Conservation (phyloP, 2,888 invertebrate species). For the Pachliopta kotzebuea region DNA sequence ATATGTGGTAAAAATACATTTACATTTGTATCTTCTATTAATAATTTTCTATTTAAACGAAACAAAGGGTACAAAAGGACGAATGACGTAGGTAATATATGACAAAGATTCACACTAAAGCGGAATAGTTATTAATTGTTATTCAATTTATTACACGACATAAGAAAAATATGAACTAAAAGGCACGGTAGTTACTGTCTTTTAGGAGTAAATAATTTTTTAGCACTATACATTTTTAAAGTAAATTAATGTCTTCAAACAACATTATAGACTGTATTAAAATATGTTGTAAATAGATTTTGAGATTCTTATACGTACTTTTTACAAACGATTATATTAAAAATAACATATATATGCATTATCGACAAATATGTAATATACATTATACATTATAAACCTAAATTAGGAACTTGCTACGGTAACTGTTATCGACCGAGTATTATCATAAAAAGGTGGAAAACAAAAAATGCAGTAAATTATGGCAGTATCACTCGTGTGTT, state of each 20-base stretch:
- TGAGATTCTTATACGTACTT: slow-evolving; percentile 22
- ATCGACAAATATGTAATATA: slow-evolving; percentile 17
- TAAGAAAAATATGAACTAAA: too few relatives aligned
- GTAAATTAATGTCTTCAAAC: neutral
- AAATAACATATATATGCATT: neutral
- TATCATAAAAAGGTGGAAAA: slow-evolving; percentile 21
- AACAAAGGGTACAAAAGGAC: too few relatives aligned
- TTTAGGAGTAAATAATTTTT: too few relatives aligned
- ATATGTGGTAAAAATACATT: too few relatives aligned
- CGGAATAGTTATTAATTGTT: too few relatives aligned
- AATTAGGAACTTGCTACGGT: slow-evolving; percentile 37
- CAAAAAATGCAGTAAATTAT: slow-evolving; percentile 25
- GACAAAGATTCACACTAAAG: too few relatives aligned
- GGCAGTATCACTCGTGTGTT: slow-evolving; percentile 22
- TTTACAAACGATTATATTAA: neutral
- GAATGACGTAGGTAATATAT: too few relatives aligned
- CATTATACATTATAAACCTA: slow-evolving; percentile 26
- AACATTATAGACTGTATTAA: neutral
- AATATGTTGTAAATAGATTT: slow-evolving; percentile 1
- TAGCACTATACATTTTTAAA: too few relatives aligned
- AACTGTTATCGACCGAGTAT: slow-evolving; percentile 27
- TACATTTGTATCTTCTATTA: neutral
- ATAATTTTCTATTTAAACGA: neutral
- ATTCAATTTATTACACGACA: too few relatives aligned
- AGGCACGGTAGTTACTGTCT: too few relatives aligned